A percentile compares a stretch with the other conserved stretches of the same genome.
phyloP scores from a whole-genome alignment of 1,140 invertebrate species.

The Hyles euphorbiae region DNA sequence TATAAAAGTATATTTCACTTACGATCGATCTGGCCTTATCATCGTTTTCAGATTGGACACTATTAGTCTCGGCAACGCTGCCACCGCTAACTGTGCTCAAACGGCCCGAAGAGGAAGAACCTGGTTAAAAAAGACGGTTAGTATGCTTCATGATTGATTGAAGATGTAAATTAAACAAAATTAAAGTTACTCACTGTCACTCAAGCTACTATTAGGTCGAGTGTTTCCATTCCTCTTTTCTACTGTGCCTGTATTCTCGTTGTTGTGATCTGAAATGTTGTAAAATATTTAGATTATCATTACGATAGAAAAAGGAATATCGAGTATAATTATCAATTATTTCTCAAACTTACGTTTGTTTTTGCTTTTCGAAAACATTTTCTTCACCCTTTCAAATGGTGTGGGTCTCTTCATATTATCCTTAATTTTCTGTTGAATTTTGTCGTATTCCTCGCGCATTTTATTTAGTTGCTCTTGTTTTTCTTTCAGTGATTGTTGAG shows the following conservation, averaged over 20 bases:
- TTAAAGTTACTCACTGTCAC: slow-evolving; percentile 54
- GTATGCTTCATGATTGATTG: not conserved
- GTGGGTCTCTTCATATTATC: slow-evolving; percentile 83
- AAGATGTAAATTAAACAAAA: not conserved
- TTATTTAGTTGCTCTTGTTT: slow-evolving; percentile 88
- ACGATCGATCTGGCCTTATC: slow-evolving; percentile 80
- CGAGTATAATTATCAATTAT: not conserved
- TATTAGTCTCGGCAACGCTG: slow-evolving; percentile 87
- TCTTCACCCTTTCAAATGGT: slow-evolving; percentile 85
- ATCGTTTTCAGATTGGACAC: slow-evolving; percentile 89
- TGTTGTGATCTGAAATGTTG: slow-evolving; percentile 48
- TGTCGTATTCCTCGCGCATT: slow-evolving; percentile 87
- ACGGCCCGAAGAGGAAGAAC: slow-evolving; percentile 87
- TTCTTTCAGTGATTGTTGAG: slow-evolving; percentile 89
- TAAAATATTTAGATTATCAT: too few species aligned
- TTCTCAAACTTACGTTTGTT: slow-evolving; percentile 48
- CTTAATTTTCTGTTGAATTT: slow-evolving; percentile 86
- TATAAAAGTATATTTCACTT: slow-evolving; percentile 25
- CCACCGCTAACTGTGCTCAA: slow-evolving; percentile 86
- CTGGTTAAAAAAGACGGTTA: slow-evolving; percentile 49
- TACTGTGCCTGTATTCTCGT: slow-evolving; percentile 49
- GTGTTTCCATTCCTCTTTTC: slow-evolving; percentile 66
- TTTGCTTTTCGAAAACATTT: slow-evolving; percentile 81
- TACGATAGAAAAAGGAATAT: not conserved
- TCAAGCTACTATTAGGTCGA: slow-evolving; percentile 64